Evolutionary conservation across 2,113 vertebrate species (phyloP), one percentile per base, ranked within the genome.

Genomic region (Scytalopus superciliaris): DNA sequence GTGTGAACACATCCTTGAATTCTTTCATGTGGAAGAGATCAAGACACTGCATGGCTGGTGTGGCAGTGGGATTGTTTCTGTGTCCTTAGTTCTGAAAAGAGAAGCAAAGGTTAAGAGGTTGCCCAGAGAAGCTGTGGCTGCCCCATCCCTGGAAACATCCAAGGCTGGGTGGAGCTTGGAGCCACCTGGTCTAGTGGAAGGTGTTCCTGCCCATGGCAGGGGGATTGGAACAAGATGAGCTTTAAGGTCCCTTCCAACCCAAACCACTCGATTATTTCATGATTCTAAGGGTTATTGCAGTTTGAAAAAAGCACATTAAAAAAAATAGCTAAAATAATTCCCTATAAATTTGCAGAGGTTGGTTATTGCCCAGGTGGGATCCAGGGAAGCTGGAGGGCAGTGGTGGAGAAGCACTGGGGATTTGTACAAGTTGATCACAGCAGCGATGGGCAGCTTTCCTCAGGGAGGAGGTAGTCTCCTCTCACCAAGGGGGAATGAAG

Each of bases 51-150:
- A 42, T 5, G 0, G 0, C 35, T 14, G 21, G 4, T 8, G 55
- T 28, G n/a, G 40, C 1, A 0, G 12, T 22, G 19, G 59, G 60
- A 87, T 12, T 2, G 0, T 30, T 50, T 55, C 74, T 31, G 4
- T 19, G 19, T 47, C 33, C 33, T 5, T 35, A n/a, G 47, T 74
- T 84, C 47, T 10, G 4, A 56, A 47, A 9, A 66, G 45, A 60
- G 25, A 76, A 23, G 15, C 31, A 33, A 57, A 53, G 28, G 45
- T 37, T 3, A 50, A 66, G 63, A 83, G 40, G 21, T 10, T 76
- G 30, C 55, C 40, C 63, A 77, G 40, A 49, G 40, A 23, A 42
- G 40, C 35, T 62, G 40, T 84, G 79, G 10, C 9, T 84, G 63
- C 40, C 25, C 25, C 63, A 19, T 35, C 75, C 45, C 39, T 89